Conservation (phyloP, 2,888 invertebrate species). For the Lapara coniferarum region DNA sequence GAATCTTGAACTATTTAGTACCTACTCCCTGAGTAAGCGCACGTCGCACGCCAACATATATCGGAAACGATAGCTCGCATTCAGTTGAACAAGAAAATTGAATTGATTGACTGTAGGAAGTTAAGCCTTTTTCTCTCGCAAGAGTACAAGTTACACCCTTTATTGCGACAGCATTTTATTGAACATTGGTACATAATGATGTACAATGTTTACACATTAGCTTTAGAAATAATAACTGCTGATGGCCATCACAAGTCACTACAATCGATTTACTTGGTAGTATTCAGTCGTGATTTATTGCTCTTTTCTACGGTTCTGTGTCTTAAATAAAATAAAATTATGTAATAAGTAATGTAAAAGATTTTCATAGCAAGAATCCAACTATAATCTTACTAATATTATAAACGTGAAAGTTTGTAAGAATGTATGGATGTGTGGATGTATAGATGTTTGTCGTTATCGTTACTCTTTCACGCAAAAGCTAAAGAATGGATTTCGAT, state of each 20-base stretch:
- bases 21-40: not conserved
- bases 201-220: not conserved
- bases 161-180: not conserved
- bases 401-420: too few species aligned
- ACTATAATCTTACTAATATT: too few species aligned
- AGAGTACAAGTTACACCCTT: not conserved
- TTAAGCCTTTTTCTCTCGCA: not conserved
- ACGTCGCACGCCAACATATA: not conserved
- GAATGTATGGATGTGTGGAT: too few species aligned
- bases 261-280: not conserved
- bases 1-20: constrained; percentile 3
- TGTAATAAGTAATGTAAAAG: not conserved
- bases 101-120: constrained; percentile 12
- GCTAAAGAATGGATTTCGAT: too few species aligned
- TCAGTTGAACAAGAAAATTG: constrained; percentile 4
- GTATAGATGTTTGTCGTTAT: too few species aligned
- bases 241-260: not conserved
- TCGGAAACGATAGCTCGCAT: not conserved
- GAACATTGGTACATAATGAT: not conserved
- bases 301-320: not conserved
- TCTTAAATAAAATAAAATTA: not conserved
- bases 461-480: too few species aligned
- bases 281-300: not conserved
- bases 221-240: not conserved
- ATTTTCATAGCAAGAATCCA: not conserved